These are phyloP conservation scores for Cryptocephalus primarius DNA, from an alignment of 2,888 invertebrate genomes.

Conservation along the genomic window DNA sequence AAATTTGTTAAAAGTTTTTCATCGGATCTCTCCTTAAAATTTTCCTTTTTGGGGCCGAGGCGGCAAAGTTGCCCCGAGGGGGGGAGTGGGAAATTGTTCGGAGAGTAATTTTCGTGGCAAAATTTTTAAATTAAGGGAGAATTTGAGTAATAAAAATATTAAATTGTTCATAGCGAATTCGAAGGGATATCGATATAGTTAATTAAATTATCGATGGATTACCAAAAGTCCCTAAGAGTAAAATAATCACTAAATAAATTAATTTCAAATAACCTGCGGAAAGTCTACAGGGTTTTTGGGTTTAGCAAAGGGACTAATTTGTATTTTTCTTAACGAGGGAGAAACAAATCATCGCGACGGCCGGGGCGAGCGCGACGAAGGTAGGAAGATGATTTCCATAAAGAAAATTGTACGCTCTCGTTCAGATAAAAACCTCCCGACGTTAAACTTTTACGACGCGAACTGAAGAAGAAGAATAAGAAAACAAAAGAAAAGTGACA, in stretches of 20 bases:
- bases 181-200: too few relatives aligned
- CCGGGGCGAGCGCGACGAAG: too few relatives aligned
- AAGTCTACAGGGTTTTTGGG: too few relatives aligned
- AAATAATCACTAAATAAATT: too few relatives aligned
- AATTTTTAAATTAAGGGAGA: background rate
- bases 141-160: too few relatives aligned
- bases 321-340: conserved; percentile 1
- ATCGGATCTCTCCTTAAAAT: conserved; percentile 3
- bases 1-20: conserved; percentile 8
- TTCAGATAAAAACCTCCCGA: conserved; percentile 27
- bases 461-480: conserved; percentile 17
- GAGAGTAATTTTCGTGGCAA: conserved; percentile 1
- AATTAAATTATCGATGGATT: too few relatives aligned
- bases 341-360: background rate
- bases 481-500: conserved; percentile 39
- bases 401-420: conserved; percentile 13
- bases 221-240: too few relatives aligned
- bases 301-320: too few relatives aligned
- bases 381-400: conserved; percentile 10
- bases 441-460: conserved; percentile 34
- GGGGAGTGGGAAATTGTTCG: conserved; percentile 2
- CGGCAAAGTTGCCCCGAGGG: background rate
- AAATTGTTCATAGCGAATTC: too few relatives aligned
- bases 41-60: conserved; percentile 3
- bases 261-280: too few relatives aligned